Base-by-base conservation (phyloP, 2,888 invertebrate genomes). In the Bugula neritina region DNA sequence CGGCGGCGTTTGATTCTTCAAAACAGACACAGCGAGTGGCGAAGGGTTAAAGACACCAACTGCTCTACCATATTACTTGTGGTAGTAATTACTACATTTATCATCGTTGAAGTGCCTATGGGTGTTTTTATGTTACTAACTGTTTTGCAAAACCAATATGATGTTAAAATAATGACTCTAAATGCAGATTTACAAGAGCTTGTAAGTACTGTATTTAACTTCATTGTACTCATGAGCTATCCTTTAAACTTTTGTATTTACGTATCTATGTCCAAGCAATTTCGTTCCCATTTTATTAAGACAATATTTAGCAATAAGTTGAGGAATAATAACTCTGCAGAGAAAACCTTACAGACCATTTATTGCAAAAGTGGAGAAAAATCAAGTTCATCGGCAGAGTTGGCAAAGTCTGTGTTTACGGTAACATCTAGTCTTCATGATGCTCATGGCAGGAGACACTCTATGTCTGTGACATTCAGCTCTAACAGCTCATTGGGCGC, bases 221-320 rank as follows among this genome's bases (percentile, higher is more conserved):
- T 95, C 85, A 91, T 93, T 82, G 92, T 96, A 74, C 90, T 94
- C 73, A 88, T 93, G 54, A 92, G 92, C 69, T 94, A 94, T 84
- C 94, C 94, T 17, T 90, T 94, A 73, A 94, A 95, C 84, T 95
- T 96, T 80, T 94, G 93, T 74, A 94, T 95, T 76, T 96, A 96
- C 81, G 95, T 94, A 83, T 94, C 94, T 29, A 97, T 96, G 96
- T 93, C 93, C 43, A 87, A 93, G 43, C 93, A 93, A 83, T 96
- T 96, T 84, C 87, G 96, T 34, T 25, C 25, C 31, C 63, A 63
- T 31, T 1, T 63, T n/a, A 31, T 63, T 10, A 63, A 34, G 31
- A 13, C 21, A 29, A 27, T 63, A 3, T 31, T 31, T 13, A 25
- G 10, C 10, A 25, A 31, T 13, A 63, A 31, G 31, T 25, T 17